Base-by-base conservation (phyloP, 2,888 invertebrate genomes). In the Margaritifera margaritifera region DNA sequence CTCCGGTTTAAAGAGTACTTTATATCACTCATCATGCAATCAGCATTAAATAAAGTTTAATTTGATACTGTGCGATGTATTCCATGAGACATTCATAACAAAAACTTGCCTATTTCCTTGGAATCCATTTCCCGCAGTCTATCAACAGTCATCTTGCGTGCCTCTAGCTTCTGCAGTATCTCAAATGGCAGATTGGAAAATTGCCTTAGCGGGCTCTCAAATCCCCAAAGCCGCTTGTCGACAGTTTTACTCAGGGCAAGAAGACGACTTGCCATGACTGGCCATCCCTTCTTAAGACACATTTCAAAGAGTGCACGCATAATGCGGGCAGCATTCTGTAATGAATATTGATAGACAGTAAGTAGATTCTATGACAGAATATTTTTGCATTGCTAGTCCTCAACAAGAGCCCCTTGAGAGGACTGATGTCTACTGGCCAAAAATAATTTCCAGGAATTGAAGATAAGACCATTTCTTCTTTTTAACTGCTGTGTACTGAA, bases 241-340 rank as follows among this genome's bases (percentile, higher is more conserved):
- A 99, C 92, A 94, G 96, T 96, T 91, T 98, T 97, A 52, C 97
- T 94, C 86, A 99, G 92, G 80, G 92, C 93, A 1, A 99, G 92
- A 78, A 98, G 93, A 8, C 96, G 92, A 0, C 93, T 94, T 0
- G 99, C 94, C 92, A 98, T 93, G 77, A 96, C 92, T 0, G 99
- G 95, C 92, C 96, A 97, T 87, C 96, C 96, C 84, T 94, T 94
- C 50, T 95, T 93, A 8, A 98, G 91, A 0, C 95, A 95, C 75
- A 99, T 95, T 86, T 99, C 98, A 90, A 99, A 99, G 53, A 99
- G 90, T 0, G 98, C 97, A 56, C 99, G 92, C 11, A 95, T 93
- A 80, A 99, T 96, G 66, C 99, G 93, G 0, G 94, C 94, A 15
- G 96, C 94, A 90, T 98, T 99, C 94, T 98, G 85, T n/a, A 80